These are phyloP conservation scores for Trachurus trachurus DNA, from an alignment of 2,797 vertebrate genomes.

Conservation along the genomic window DNA sequence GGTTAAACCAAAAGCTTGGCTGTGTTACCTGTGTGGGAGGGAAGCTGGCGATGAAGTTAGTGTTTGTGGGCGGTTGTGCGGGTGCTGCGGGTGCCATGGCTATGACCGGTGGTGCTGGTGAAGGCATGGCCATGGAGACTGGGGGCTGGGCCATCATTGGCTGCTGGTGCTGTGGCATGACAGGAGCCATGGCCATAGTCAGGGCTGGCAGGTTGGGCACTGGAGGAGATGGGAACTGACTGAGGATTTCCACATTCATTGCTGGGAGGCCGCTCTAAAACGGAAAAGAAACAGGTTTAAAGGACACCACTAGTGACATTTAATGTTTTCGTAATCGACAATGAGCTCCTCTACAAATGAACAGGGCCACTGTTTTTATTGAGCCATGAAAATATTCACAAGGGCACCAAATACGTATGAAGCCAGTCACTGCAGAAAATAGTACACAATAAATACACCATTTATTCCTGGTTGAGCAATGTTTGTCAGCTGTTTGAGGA, in stretches of 20 bases:
- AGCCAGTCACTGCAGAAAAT: not conserved
- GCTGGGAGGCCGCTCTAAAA: constrained; percentile 93
- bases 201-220: constrained; percentile 92
- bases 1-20: not conserved
- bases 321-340: not conserved
- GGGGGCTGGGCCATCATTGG: constrained; percentile 87
- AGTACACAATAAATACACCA: not conserved
- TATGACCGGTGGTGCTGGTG: constrained; percentile 84
- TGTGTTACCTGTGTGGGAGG: constrained; percentile 73
- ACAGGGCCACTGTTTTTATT: not conserved
- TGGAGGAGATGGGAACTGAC: constrained; percentile 94
- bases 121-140: constrained; percentile 86
- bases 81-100: constrained; percentile 79
- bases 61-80: constrained; percentile 66
- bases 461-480: not conserved
- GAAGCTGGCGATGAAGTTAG: constrained; percentile 85
- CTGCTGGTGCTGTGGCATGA: constrained; percentile 86
- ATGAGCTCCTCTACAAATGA: not conserved
- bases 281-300: constrained; percentile 3
- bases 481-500: not conserved
- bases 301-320: not conserved
- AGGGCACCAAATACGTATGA: not conserved
- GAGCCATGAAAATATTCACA: not conserved
- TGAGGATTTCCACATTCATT: constrained; percentile 93
- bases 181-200: constrained; percentile 87